Conservation (phyloP, 2,888 invertebrate genomes). For the Allacma fusca region DNA sequence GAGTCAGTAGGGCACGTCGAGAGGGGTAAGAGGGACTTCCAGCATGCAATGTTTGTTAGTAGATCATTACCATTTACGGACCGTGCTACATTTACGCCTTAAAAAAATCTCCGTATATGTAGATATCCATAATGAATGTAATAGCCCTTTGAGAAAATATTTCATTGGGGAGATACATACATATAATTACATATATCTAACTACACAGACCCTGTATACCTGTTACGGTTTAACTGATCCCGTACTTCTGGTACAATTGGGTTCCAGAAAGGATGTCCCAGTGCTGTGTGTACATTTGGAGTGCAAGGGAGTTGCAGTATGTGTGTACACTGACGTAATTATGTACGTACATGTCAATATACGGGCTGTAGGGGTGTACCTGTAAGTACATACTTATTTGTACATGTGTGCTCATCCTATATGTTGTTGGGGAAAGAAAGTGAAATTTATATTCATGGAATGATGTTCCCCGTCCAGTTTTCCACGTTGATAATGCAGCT, state of each 20-base stretch:
- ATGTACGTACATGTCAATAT: too few relatives aligned
- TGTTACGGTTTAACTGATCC: neutral
- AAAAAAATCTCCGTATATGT: conserved; percentile 12
- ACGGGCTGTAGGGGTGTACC: too few relatives aligned
- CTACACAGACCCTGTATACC: neutral
- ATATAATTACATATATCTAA: too few relatives aligned
- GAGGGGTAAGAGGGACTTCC: neutral
- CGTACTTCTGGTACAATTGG: neutral
- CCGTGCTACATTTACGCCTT: conserved; percentile 11
- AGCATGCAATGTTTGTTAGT: conserved; percentile 13
- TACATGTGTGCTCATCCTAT: too few relatives aligned
- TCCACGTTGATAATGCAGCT: conserved; percentile 3
- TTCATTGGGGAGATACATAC: too few relatives aligned
- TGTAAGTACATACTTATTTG: too few relatives aligned
- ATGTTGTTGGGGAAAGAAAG: neutral
- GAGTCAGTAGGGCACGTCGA: conserved; percentile 6
- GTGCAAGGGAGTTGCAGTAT: neutral
- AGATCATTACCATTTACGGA: conserved; percentile 7
- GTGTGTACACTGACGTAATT: too few relatives aligned
- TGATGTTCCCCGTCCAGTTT: conserved; percentile 11
- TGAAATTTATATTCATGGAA: conserved; percentile 7
- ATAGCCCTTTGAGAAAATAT: too few relatives aligned
- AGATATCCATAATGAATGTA: neutral
- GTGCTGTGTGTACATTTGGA: neutral
- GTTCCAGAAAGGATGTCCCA: neutral